Evolutionary conservation across 2,888 invertebrate genomes (phyloP).

Genomic region (Troides oblongomaculatus): DNA sequence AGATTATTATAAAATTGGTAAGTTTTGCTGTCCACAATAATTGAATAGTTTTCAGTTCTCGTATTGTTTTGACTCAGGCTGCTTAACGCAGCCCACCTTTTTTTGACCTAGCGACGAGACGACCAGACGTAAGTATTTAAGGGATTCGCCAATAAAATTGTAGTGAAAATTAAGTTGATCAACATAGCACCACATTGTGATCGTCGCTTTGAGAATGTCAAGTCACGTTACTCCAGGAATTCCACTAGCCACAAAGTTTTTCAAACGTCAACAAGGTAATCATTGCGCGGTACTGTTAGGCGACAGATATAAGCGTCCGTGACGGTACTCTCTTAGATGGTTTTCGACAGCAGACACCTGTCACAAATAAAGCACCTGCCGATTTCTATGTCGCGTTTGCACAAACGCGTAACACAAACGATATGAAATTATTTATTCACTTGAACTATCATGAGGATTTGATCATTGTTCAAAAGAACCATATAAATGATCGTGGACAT

Average conservation of each 20-base stretch:
- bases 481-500: constrained; percentile 74
- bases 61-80: not conserved
- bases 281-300: no score
- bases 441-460: constrained; percentile 66
- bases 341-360: no score
- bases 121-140: no score
- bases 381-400: constrained; percentile 35
- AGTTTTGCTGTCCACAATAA: not conserved
- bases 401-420: constrained; percentile 52
- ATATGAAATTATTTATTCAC: constrained; percentile 66
- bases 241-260: not conserved
- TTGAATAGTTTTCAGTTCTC: not conserved
- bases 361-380: constrained; percentile 24
- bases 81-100: no score
- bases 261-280: not conserved
- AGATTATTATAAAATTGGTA: not conserved
- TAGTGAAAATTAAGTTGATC: no score
- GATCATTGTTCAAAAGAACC: constrained; percentile 74
- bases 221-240: no score
- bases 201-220: no score
- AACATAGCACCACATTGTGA: no score
- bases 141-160: no score
- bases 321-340: no score
- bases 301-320: no score
- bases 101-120: no score